Base-by-base conservation (phyloP, 2,888 invertebrate genomes). In the Papilio elwesi region DNA sequence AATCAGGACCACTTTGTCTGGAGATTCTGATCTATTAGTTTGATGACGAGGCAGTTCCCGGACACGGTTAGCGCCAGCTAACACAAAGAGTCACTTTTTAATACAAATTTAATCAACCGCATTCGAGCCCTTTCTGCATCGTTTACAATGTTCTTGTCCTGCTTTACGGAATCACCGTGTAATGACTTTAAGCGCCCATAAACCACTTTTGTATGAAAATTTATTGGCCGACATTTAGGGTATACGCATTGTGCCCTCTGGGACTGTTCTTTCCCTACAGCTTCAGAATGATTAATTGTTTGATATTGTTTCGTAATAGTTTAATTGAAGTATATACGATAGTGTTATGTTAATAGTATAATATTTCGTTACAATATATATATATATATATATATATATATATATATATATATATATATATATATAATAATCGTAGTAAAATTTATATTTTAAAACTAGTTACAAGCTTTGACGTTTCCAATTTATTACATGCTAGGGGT, bases 101-200 rank as follows among this genome's bases (percentile, higher is more conserved):
- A 91, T 91, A 93, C 90, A 92, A 93, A 93, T 93, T 93, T 91
- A 93, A 93, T 93, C 92, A 93, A 91, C 91, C 87, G 85, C 83
- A 87, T 85, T 86, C 87, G 81, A 82, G 80, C 85, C 65, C 88
- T 86, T 91, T 89, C 85, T 87, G 85, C 84, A 81, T 81, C 86
- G 86, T 86, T 91, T 88, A 89, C 88, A 89, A 88, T 86, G 86
- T 85, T 89, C 88, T 83, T 81, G 84, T 83, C 81, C 82, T 79
- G 81, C 82, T 88, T 91, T 92, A 88, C 90, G 82, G 87, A 85
- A 79, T 81, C 85, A 86, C 88, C 90, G 88, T 90, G 87, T 93
- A 93, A 92, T 93, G 93, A 89, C 88, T 91, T 89, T 85, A 91
- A 89, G 86, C 88, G 86, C 83, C 87, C 87, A 87, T 90, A 91